Percentiles rank a stretch among this genome's conserved stretches.
Conservation (phyloP, 2,797 vertebrate genomes). For the Lutjanus argentimaculatus region DNA sequence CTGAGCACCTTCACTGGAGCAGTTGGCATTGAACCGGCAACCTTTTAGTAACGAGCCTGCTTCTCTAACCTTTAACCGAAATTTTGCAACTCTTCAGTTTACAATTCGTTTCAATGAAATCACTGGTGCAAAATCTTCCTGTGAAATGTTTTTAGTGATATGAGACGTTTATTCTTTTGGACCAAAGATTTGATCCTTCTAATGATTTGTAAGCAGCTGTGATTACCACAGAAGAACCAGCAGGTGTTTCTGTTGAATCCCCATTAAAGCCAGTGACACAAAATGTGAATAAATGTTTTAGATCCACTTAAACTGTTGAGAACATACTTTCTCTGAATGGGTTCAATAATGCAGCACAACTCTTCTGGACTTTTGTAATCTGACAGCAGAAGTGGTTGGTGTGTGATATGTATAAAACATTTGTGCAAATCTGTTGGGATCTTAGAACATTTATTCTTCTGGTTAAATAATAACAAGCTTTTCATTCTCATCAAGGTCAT, state of each 20-base stretch:
- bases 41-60: not conserved
- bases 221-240: not conserved
- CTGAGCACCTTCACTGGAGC: not conserved
- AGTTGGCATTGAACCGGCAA: not conserved
- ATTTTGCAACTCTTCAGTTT: not conserved
- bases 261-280: not conserved
- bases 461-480: constrained; percentile 1
- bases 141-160: not conserved
- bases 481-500: not conserved
- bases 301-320: not conserved
- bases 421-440: not conserved
- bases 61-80: not conserved
- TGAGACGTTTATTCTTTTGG: not conserved
- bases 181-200: not conserved
- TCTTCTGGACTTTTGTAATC: not conserved
- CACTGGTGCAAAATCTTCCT: not conserved
- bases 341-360: not conserved
- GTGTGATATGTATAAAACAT: not conserved
- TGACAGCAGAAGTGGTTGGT: not conserved
- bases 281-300: not conserved
- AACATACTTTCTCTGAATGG: not conserved
- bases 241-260: not conserved
- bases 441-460: not conserved
- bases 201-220: too few relatives aligned
- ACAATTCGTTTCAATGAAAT: not conserved